Conservation (phyloP, 2,888 invertebrate species). For the Eilema caniola region DNA sequence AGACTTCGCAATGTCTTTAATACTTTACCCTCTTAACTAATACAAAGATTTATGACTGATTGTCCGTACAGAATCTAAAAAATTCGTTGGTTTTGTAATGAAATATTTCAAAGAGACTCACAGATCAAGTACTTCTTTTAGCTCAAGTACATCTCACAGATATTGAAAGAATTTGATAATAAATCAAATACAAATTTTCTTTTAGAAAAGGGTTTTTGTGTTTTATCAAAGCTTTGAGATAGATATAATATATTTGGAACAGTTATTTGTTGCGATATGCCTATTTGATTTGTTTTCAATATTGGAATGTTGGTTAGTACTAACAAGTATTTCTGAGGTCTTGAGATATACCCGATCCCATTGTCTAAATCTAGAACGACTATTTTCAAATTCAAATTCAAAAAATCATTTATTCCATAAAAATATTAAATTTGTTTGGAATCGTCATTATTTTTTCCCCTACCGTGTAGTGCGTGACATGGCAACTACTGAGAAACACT, state of each 20-base stretch:
- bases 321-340: not conserved
- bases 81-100: not conserved
- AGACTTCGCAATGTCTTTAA: not conserved
- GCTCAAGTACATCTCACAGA: conserved; percentile 16
- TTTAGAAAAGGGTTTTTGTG: conserved; percentile 18
- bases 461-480: no score
- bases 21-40: not conserved
- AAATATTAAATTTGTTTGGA: no score
- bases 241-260: conserved; percentile 10
- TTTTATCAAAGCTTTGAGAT: conserved; percentile 24
- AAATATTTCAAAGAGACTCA: not conserved
- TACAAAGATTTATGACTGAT: not conserved
- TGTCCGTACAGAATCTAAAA: not conserved
- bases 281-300: conserved; percentile 20
- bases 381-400: no score
- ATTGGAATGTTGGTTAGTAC: not conserved
- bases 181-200: conserved; percentile 33
- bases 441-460: no score
- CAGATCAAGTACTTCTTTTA: conserved; percentile 5
- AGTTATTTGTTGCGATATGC: conserved; percentile 21
- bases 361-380: not conserved
- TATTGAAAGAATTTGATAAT: conserved; percentile 25
- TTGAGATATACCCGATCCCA: not conserved
- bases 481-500: no score
- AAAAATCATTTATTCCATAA: no score